A percentile compares a stretch with the other conserved stretches of the same genome.
Evolutionary conservation across 2,113 vertebrate genomes (phyloP).

Genomic region (Prolemur simus): DNA sequence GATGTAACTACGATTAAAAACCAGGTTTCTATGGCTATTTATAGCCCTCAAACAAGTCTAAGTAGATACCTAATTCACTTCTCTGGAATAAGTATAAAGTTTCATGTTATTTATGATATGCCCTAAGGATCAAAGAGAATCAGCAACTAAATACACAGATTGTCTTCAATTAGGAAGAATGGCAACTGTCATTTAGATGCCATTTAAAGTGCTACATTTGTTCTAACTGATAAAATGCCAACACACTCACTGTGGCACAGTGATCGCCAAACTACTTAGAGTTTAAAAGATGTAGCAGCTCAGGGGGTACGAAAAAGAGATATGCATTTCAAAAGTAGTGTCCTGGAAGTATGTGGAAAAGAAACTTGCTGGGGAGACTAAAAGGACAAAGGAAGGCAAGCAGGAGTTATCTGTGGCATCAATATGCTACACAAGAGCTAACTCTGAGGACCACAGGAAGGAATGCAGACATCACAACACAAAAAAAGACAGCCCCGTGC

Average conservation of each 20-base stretch:
- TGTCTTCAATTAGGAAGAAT: not conserved
- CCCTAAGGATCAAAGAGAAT: not conserved
- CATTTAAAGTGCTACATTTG: not conserved
- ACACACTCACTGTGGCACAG: not conserved
- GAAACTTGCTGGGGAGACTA: not conserved
- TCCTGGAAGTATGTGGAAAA: not conserved
- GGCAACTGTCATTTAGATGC: not conserved
- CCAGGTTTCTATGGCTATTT: not conserved
- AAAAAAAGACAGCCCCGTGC: not conserved
- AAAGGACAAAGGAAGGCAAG: not conserved
- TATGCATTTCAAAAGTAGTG: not conserved
- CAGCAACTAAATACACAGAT: not conserved
- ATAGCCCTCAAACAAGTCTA: not conserved
- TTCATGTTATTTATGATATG: not conserved
- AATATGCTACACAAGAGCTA: not conserved
- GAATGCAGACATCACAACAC: not conserved
- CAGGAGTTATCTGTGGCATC: not conserved
- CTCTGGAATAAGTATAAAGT: not conserved
- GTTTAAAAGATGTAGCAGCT: not conserved
- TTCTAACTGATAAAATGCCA: not conserved
- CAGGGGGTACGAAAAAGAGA: not conserved
- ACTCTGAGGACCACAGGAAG: not conserved
- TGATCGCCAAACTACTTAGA: not conserved
- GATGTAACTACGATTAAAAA: not conserved
- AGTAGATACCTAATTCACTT: not conserved